A percentile compares a stretch with the other conserved stretches of the same genome.
Conservation (phyloP, 1,140 invertebrate species). For the Ctenoplectra terminalis region DNA sequence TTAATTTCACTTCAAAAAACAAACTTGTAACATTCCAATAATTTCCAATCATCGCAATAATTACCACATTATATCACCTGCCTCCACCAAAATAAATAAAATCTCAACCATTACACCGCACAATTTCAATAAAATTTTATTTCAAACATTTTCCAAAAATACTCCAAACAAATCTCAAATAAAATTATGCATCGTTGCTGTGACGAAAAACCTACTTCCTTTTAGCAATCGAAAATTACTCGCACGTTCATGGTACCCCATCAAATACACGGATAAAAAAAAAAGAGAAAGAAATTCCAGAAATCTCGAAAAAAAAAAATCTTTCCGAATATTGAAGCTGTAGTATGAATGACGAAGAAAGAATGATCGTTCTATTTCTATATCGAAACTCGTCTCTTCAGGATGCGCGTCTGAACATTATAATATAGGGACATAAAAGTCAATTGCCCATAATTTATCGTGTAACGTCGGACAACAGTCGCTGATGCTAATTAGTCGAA, state of each 20-base stretch:
- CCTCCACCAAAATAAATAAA: no score
- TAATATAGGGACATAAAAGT: constrained; percentile 66
- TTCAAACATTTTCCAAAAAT: no score
- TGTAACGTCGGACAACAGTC: constrained; percentile 29
- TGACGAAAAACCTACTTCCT: background rate
- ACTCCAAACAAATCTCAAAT: no score
- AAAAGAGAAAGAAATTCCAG: background rate
- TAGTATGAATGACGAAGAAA: constrained; percentile 21
- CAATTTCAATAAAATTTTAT: no score
- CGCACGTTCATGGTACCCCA: background rate
- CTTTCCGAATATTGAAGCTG: background rate
- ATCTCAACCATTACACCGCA: no score
- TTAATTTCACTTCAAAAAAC: no score
- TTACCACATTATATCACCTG: no score
- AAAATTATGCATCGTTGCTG: no score
- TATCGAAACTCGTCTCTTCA: constrained; percentile 4
- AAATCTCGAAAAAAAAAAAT: background rate
- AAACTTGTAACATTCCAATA: no score
- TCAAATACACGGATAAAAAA: background rate
- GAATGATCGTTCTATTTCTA: constrained; percentile 34
- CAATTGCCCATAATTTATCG: constrained; percentile 72
- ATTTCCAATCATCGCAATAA: no score
- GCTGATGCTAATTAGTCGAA: constrained; percentile 29
- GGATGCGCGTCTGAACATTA: constrained; percentile 7
- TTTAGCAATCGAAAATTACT: background rate